Evolutionary conservation across 2,888 invertebrate species (phyloP).

Genomic region (Taenaris catops): DNA sequence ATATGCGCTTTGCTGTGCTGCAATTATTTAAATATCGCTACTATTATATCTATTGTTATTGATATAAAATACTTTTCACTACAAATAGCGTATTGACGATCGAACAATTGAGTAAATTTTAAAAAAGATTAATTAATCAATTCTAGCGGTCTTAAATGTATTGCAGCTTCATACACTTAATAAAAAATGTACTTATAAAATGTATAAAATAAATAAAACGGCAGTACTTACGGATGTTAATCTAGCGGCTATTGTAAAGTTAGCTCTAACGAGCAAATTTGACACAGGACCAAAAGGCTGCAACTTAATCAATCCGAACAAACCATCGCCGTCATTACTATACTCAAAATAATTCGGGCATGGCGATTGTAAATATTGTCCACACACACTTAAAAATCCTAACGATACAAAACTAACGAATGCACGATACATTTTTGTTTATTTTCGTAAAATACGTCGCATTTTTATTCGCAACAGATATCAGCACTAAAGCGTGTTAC

Average conservation of each 20-base stretch:
- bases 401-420: slow-evolving; percentile 33
- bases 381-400: slow-evolving; percentile 33
- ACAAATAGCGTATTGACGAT: too few species aligned
- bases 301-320: slow-evolving; percentile 44
- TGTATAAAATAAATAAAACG: neutral
- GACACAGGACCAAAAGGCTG: slow-evolving; percentile 36
- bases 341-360: slow-evolving; percentile 55
- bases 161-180: too few species aligned
- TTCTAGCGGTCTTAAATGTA: neutral
- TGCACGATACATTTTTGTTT: slow-evolving; percentile 28
- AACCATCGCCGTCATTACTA: slow-evolving; percentile 36
- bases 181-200: too few species aligned
- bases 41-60: too few species aligned
- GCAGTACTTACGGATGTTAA: slow-evolving; percentile 18
- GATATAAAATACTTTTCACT: too few species aligned
- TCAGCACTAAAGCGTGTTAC: slow-evolving; percentile 30
- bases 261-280: slow-evolving; percentile 36
- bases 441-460: slow-evolving; percentile 13
- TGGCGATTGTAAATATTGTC: slow-evolving; percentile 43
- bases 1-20: too few species aligned
- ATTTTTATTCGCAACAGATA: slow-evolving; percentile 16
- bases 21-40: too few species aligned
- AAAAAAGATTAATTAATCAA: neutral
- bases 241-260: slow-evolving; percentile 48
- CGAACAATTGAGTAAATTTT: too few species aligned